A percentile compares a stretch with the other conserved stretches of the same genome.
Conservation (phyloP, 2,888 invertebrate species). For the Microctonus hyperodae region DNA sequence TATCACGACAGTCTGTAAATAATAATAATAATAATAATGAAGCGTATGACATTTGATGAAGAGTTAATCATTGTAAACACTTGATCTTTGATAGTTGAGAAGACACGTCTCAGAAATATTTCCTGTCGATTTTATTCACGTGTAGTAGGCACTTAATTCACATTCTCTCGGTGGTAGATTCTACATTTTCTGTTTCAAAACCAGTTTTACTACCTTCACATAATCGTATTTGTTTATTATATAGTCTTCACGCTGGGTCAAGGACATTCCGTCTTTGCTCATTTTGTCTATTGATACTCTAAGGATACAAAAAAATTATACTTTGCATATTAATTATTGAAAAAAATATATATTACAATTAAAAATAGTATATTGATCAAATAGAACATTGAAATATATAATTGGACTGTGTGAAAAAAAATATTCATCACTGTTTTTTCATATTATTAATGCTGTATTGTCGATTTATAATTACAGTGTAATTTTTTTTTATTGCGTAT, state of each 20-base stretch:
- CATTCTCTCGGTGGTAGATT: background rate
- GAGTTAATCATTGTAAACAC: background rate
- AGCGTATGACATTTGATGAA: background rate
- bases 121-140: background rate
- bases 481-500: no score
- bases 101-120: background rate
- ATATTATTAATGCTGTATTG: no score
- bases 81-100: background rate
- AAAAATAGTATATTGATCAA: no score
- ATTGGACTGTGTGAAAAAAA: no score
- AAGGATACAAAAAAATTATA: no score
- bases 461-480: background rate
- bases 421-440: no score
- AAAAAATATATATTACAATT: no score
- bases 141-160: no score
- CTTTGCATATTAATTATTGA: no score
- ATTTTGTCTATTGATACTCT: background rate
- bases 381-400: no score
- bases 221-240: conserved; percentile 19
- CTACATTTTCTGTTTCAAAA: background rate
- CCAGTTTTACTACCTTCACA: conserved; percentile 17
- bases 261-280: conserved; percentile 1
- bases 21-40: background rate
- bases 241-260: conserved; percentile 14
- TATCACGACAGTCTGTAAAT: no score